Evolutionary conservation across 2,113 vertebrate species (phyloP).

Genomic region (Oreochromis spilurus): DNA sequence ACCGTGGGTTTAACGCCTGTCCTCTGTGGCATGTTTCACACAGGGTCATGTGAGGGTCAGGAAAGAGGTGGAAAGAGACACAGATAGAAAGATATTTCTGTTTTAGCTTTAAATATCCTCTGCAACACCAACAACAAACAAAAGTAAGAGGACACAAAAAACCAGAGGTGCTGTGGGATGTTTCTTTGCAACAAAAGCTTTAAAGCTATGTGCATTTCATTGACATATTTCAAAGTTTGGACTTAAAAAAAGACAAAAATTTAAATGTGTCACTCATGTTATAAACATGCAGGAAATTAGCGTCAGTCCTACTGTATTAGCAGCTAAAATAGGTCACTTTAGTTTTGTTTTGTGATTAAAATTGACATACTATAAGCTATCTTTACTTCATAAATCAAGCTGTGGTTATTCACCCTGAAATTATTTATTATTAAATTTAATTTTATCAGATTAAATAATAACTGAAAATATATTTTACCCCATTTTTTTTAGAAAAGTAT

Average conservation of each 20-base stretch:
- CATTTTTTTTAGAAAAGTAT: background rate
- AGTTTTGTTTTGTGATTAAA: background rate
- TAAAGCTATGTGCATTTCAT: background rate
- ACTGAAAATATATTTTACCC: background rate
- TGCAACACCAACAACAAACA: background rate
- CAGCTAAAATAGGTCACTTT: background rate
- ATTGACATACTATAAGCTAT: background rate
- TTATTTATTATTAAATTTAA: background rate
- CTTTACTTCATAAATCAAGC: background rate
- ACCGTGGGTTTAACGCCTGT: background rate
- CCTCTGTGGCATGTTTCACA: conserved; percentile 16
- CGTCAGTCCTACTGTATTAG: background rate
- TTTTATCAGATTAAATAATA: background rate
- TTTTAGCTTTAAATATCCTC: background rate
- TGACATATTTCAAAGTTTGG: background rate
- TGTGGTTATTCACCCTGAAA: background rate
- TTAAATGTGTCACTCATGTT: too few species aligned
- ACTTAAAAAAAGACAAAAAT: too few species aligned
- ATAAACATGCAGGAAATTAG: background rate
- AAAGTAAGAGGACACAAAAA: background rate
- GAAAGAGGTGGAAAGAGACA: background rate
- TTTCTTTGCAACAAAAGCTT: background rate
- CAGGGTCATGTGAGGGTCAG: conserved; percentile 42
- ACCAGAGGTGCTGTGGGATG: fast-evolving
- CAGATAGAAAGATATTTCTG: background rate